Conservation (phyloP, 2,888 invertebrate genomes). For the Apamea monoglypha region DNA sequence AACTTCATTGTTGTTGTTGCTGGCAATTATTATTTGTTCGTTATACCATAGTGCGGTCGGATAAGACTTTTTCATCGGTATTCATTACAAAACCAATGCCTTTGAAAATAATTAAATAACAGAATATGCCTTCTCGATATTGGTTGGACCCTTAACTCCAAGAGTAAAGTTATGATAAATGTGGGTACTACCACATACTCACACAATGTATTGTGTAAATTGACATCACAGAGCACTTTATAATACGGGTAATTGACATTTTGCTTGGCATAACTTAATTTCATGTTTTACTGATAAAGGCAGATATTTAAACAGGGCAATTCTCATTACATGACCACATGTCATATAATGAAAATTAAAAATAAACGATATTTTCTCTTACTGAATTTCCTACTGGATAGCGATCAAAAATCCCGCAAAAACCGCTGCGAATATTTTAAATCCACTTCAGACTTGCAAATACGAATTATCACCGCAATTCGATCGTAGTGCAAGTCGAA, state of each 20-base stretch:
- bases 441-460: conserved; percentile 47
- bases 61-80: not conserved
- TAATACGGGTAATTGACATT: not conserved
- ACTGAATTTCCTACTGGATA: not conserved
- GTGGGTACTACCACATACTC: not conserved
- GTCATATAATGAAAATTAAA: not conserved
- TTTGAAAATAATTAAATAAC: not conserved
- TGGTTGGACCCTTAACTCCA: not conserved
- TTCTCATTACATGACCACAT: too few species aligned
- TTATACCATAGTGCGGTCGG: not conserved
- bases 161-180: not conserved
- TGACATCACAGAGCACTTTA: too few species aligned
- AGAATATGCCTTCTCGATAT: not conserved
- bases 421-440: conserved; percentile 20
- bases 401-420: not conserved
- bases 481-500: conserved; percentile 64
- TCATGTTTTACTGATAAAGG: not conserved
- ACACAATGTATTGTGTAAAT: not conserved
- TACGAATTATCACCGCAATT: conserved; percentile 61
- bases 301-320: not conserved
- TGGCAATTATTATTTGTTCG: not conserved
- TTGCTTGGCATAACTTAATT: not conserved
- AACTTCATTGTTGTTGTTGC: conserved; percentile 20
- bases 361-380: not conserved
- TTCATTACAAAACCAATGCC: not conserved